Evolutionary conservation across 2,113 vertebrate genomes (phyloP), one percentile per base, ranked within the genome.

Genomic region (Pseudolaguvia tuberculata): DNA sequence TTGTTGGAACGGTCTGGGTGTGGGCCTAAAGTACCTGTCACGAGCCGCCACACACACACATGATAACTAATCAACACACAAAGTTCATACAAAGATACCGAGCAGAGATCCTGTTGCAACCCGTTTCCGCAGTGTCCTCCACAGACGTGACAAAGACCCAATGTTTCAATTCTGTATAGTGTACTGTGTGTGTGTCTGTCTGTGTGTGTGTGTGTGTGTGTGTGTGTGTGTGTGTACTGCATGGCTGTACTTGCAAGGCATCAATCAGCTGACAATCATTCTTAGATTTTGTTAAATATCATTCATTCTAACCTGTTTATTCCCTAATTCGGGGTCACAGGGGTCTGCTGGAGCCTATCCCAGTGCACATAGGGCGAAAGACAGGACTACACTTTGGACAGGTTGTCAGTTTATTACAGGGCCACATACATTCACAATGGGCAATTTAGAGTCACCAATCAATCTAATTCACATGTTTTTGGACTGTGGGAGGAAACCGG

Each of bases 21-120:
- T 82, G 86, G 87, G 88, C 45, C 78, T 88, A 88, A 87, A 87
- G 83, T 87, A 88, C 88, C 86, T 87, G 86, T 88, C 89, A 81
- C 82, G 84, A 85, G 78, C 81, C 75, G 67, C 83, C 73, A 75
- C 65, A n/a, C 77, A 75, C 74, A 13, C 61, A 57, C 27, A 35
- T 0, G 2, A 48, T 66, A 18, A 79, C 74, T 53, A 21, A 70
- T 29, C 70, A 70, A 82, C 87, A 84, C 86, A 83, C 84, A 82
- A 83, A 53, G 25, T 62, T 73, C 82, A 81, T 72, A 69, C 81
- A 81, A 84, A 81, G 72, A 20, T 14, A 67, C 72, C 51, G 62
- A 55, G 53, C 31, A 11, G 31, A 39, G 47, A 39, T 35, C 31
- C 31, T 35, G 31, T 35, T 35, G 31, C 31, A 35, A 4, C 31